Conservation (phyloP, 1,140 invertebrate genomes). For the Dermatophagoides farinae region DNA sequence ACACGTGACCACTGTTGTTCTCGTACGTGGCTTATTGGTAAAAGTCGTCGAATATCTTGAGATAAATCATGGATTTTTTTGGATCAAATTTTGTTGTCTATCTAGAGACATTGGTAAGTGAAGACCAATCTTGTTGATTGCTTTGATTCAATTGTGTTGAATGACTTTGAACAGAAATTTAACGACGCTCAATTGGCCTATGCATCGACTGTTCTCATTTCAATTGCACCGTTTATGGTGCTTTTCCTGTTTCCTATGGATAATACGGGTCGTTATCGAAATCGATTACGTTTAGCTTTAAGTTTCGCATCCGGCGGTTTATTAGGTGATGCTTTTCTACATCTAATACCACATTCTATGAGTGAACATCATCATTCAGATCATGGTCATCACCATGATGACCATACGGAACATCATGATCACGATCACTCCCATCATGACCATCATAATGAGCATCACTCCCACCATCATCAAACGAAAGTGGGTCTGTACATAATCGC, state of each 20-base stretch:
- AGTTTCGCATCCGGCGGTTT: slow-evolving; percentile 87
- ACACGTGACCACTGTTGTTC: no score
- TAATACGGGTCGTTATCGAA: slow-evolving; percentile 57
- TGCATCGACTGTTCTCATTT: slow-evolving; percentile 73
- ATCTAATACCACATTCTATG: slow-evolving; percentile 84
- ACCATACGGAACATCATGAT: slow-evolving; percentile 32
- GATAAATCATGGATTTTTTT: neutral
- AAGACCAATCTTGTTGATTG: neutral
- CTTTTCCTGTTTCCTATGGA: slow-evolving; percentile 81
- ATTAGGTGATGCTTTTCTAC: slow-evolving; percentile 84
- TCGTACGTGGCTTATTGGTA: no score
- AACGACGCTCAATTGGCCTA: slow-evolving; percentile 33
- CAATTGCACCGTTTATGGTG: slow-evolving; percentile 76
- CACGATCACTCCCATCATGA: slow-evolving; percentile 25
- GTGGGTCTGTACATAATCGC: slow-evolving; percentile 72
- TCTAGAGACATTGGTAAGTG: neutral
- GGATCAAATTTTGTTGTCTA: neutral
- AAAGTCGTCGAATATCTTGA: no score
- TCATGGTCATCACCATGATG: slow-evolving; percentile 27
- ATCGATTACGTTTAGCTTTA: slow-evolving; percentile 63
- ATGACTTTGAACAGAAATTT: neutral
- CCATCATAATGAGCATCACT: slow-evolving; percentile 18
- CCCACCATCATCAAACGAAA: slow-evolving; percentile 47
- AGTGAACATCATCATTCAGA: slow-evolving; percentile 26
- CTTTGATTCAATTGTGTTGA: neutral